phyloP scores from a whole-genome alignment of 2,888 invertebrate species.

The Enoplolaimus lenunculus region DNA sequence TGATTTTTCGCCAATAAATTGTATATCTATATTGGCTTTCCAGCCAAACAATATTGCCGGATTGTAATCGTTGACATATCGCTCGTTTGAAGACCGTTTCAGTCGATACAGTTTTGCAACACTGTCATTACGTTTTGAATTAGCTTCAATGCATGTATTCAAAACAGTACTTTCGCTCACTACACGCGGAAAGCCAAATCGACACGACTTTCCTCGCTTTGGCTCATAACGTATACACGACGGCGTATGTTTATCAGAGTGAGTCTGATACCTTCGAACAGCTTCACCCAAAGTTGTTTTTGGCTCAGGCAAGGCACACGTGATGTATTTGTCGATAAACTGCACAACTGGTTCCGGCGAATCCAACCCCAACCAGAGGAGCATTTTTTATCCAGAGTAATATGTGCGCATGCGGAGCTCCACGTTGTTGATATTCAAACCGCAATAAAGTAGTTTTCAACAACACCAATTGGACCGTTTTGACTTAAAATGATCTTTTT shows the following conservation, averaged over 20 bases:
- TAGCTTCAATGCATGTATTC: neutral
- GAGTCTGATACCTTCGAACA: neutral
- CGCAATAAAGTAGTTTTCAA: neutral
- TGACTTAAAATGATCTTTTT: neutral
- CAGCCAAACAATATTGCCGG: neutral
- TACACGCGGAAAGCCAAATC: constrained; percentile 2
- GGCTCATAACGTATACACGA: too few species aligned
- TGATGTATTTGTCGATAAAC: constrained; percentile 16
- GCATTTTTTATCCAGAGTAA: constrained; percentile 4
- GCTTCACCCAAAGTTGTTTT: neutral
- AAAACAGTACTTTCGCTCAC: neutral
- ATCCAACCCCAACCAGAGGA: constrained; percentile 3
- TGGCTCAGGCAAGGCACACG: constrained; percentile 8
- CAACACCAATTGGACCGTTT: neutral
- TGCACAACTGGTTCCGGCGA: neutral
- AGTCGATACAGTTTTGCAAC: neutral
- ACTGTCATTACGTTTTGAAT: neutral
- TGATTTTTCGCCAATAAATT: constrained; percentile 8
- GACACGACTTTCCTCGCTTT: neutral
- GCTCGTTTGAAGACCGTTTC: neutral
- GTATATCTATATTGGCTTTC: constrained; percentile 15
- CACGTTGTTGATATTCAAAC: neutral
- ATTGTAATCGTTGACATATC: constrained; percentile 11
- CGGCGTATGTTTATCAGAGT: neutral
- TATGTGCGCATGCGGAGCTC: constrained; percentile 4